A percentile compares a stretch with the other conserved stretches of the same genome.
Evolutionary conservation across 2,888 invertebrate genomes (phyloP).

Genomic region (Lasioglossum oenotherae): DNA sequence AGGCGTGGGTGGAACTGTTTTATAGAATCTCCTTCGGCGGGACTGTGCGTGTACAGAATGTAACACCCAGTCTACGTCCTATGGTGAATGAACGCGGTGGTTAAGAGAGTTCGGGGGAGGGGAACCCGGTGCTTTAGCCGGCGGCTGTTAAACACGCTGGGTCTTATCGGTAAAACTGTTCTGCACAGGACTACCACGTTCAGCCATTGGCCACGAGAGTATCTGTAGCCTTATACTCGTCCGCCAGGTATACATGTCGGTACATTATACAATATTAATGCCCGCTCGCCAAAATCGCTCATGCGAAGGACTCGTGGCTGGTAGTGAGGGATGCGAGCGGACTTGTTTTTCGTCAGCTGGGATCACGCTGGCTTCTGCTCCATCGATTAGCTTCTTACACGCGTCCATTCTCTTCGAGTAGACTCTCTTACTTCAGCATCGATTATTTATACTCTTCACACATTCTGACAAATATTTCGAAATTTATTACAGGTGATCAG

Average conservation of each 20-base stretch:
- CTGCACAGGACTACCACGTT: conserved; percentile 77
- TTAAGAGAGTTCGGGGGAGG: conserved; percentile 52
- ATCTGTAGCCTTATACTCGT: conserved; percentile 75
- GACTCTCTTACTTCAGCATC: background rate
- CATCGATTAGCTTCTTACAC: background rate
- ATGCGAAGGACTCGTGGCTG: conserved; percentile 28
- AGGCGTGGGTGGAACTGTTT: conserved; percentile 48
- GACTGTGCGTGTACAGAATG: conserved; percentile 60
- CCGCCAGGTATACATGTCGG: conserved; percentile 70
- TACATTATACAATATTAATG: conserved; percentile 74
- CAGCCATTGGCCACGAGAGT: conserved; percentile 76
- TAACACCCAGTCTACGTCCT: conserved; percentile 67
- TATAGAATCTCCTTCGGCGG: conserved; percentile 57
- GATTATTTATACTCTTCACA: background rate
- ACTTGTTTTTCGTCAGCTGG: conserved; percentile 5
- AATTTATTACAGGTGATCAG: background rate
- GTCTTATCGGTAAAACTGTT: conserved; percentile 83
- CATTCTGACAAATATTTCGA: background rate
- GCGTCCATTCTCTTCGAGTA: background rate
- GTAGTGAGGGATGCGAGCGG: conserved; percentile 10
- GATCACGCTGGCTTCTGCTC: background rate
- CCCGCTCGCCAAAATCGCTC: conserved; percentile 67
- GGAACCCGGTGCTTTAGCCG: conserved; percentile 77
- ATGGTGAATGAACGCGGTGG: conserved; percentile 69
- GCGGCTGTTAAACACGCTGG: conserved; percentile 82